Conservation (phyloP, 2,113 vertebrate species). For the Pongo abelii region DNA sequence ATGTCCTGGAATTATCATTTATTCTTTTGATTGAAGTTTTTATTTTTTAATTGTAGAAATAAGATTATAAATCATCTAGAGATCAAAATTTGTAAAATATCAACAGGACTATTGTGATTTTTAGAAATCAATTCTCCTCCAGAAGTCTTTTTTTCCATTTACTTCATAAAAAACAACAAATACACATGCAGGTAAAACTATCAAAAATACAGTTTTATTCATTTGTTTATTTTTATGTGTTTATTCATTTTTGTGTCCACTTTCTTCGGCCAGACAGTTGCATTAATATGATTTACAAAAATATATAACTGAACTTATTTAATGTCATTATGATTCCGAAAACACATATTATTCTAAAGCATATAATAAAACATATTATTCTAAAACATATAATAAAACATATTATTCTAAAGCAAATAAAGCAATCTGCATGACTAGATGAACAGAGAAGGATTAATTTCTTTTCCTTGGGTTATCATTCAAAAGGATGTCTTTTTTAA, state of each 20-base stretch:
- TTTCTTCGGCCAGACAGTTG: neutral
- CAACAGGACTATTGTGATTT: neutral
- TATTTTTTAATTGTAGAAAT: neutral
- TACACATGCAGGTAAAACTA: neutral
- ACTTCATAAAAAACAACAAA: neutral
- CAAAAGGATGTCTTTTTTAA: neutral
- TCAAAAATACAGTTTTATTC: neutral
- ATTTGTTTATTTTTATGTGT: neutral
- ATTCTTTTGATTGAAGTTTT: constrained; percentile 21
- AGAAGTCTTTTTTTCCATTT: neutral
- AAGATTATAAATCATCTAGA: neutral
- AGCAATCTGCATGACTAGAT: neutral
- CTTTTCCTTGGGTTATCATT: neutral
- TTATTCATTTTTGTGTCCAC: neutral
- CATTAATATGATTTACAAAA: neutral
- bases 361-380: neutral
- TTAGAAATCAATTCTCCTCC: neutral
- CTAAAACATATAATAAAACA: neutral
- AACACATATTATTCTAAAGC: neutral
- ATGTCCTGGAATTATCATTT: neutral
- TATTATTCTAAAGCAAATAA: neutral
- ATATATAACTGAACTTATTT: neutral
- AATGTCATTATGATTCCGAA: neutral
- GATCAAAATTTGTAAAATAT: neutral
- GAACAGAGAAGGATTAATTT: neutral